Conservation (phyloP, 2,888 invertebrate genomes). For the Parnassius apollo region DNA sequence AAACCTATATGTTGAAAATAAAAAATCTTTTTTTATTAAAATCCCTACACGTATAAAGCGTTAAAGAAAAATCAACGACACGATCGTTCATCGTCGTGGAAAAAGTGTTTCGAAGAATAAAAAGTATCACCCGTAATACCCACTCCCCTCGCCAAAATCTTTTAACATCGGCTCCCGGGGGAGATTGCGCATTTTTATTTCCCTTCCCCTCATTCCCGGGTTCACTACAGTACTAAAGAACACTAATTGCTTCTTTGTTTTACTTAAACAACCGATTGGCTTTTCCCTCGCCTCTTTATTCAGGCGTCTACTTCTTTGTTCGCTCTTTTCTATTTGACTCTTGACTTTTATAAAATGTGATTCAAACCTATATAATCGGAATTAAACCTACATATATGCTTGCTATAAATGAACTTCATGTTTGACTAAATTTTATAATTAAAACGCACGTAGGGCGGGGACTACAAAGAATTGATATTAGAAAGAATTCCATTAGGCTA, state of each 20-base stretch:
- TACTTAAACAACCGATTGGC: constrained; percentile 47
- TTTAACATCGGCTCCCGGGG: constrained; percentile 62
- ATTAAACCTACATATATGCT: too few species aligned
- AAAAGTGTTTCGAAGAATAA: constrained; percentile 65
- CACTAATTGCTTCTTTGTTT: constrained; percentile 73
- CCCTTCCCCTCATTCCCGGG: constrained; percentile 45
- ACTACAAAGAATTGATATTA: too few species aligned
- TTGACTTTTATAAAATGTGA: constrained; percentile 12
- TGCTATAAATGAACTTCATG: too few species aligned
- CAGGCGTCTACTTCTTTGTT: constrained; percentile 19
- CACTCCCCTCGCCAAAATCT: constrained; percentile 63
- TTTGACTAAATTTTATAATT: too few species aligned
- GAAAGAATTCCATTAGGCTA: too few species aligned
- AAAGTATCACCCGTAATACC: constrained; percentile 68
- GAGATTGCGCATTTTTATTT: constrained; percentile 62
- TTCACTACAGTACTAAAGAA: constrained; percentile 41
- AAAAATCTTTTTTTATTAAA: too few species aligned
- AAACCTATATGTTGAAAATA: too few species aligned
- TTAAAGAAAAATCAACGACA: constrained; percentile 36
- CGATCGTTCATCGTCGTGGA: constrained; percentile 40
- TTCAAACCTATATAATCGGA: not conserved
- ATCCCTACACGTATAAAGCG: too few species aligned
- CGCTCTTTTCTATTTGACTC: constrained; percentile 13
- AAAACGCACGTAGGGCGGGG: too few species aligned
- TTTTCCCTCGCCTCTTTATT: constrained; percentile 38